Evolutionary conservation across 2,113 vertebrate species (phyloP).

Genomic region (Gopherus evgoodei): DNA sequence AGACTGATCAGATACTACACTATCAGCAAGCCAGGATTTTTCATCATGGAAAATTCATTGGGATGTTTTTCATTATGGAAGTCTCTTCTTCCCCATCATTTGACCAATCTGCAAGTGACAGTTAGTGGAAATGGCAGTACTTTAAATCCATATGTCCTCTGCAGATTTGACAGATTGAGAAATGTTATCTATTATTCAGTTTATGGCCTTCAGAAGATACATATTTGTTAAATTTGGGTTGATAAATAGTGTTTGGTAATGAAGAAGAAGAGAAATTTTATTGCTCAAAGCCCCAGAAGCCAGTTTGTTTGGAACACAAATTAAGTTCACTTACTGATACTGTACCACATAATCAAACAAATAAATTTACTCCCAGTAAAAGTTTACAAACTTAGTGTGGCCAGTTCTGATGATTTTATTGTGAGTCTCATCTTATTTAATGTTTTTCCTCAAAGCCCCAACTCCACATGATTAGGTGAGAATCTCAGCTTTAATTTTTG

Average conservation of each 20-base stretch:
- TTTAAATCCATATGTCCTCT: neutral
- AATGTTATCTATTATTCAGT: neutral
- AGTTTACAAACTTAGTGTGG: neutral
- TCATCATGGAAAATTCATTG: constrained; percentile 69
- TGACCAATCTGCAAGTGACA: constrained; percentile 9
- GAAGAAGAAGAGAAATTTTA: neutral
- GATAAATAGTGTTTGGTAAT: neutral
- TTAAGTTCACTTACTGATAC: constrained; percentile 26
- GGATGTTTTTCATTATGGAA: constrained; percentile 46
- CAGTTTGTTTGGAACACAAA: neutral
- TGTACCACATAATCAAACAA: neutral
- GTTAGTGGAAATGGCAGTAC: neutral
- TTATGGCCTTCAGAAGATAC: neutral
- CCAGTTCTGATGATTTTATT: constrained; percentile 44
- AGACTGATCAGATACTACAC: constrained; percentile 60
- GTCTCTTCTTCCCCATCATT: constrained; percentile 6
- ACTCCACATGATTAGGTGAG: neutral
- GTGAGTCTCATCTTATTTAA: neutral
- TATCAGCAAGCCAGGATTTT: constrained; percentile 69
- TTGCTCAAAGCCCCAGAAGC: neutral
- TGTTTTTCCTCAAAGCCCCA: neutral
- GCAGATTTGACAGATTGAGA: neutral
- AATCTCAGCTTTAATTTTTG: neutral
- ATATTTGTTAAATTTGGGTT: neutral
- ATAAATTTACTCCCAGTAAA: constrained; percentile 25